These are phyloP conservation scores for Thymallus thymallus DNA, from an alignment of 2,113 vertebrate species.

Conservation along the genomic window DNA sequence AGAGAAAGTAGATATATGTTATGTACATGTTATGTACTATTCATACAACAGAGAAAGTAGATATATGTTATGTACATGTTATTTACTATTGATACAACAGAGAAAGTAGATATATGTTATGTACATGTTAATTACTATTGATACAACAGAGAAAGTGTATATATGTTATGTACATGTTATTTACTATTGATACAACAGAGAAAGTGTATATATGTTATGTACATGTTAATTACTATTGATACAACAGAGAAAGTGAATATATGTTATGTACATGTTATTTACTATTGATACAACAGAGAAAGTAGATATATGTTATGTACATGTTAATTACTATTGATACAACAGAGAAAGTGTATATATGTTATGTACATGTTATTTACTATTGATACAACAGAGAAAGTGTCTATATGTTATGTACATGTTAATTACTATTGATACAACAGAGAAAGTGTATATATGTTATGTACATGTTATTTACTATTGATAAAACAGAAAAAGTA, in stretches of 20 bases:
- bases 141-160: neutral
- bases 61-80: conserved; percentile 34
- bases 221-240: conserved; percentile 22
- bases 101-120: conserved; percentile 29
- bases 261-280: conserved; percentile 36
- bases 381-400: conserved; percentile 9
- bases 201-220: conserved; percentile 27
- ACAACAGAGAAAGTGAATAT: neutral
- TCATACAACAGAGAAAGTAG: neutral
- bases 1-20: conserved; percentile 18
- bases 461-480: conserved; percentile 37
- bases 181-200: conserved; percentile 8
- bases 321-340: conserved; percentile 19
- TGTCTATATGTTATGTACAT: conserved; percentile 30
- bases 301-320: conserved; percentile 29
- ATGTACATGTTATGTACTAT: conserved; percentile 31
- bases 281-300: conserved; percentile 9
- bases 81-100: conserved; percentile 12
- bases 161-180: conserved; percentile 35
- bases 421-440: conserved; percentile 15
- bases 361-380: conserved; percentile 35
- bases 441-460: conserved; percentile 1
- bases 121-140: conserved; percentile 22
- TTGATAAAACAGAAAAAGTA: neutral
- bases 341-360: conserved; percentile 1